Base-by-base conservation (phyloP, 2,888 invertebrate genomes). In the Geophilus truncorum region DNA sequence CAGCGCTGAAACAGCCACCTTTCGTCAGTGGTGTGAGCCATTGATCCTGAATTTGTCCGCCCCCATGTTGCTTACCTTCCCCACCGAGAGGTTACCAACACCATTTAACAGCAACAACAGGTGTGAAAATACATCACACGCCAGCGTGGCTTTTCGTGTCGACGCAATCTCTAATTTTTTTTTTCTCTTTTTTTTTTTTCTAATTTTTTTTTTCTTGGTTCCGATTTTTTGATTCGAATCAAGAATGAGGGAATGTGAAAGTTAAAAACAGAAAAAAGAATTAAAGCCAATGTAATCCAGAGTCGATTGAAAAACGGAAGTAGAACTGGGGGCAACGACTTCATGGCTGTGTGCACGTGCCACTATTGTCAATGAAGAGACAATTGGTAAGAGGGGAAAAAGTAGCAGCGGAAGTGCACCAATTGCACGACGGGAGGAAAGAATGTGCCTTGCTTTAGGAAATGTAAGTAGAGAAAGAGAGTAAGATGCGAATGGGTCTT, bases 281-380 rank as follows among this genome's bases (percentile, higher is more conserved):
- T 70, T 70, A 70, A 23, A 70, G 28, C 70, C 70, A 23, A 25
- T 70, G 70, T 70, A 70, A 70, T 70, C 70, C 70, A 70, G 28
- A 70, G 70, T 70, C 70, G 70, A 70, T 28, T 70, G 70, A 70
- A 70, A 70, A 70, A 70, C 70, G 70, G 70, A 70, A 70, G 70
- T 70, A 15, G 10, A 25, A 70, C 70, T 70, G 25, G 70, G 70
- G 70, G 70, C 70, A 70, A 70, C 70, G 70, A 70, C 70, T 70
- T 70, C 70, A 70, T 70, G 70, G 70, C 70, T 70, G 70, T 23
- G 70, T 70, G 70, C 70, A 70, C 70, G 70, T 70, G 70, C 70
- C 70, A 70, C 70, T 70, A 70, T 70, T 70, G 70, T 70, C 70
- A 70, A 70, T 70, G 70, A 70, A 70, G 70, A 70, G 70, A 70